Evolutionary conservation across 1,140 invertebrate genomes (phyloP), one percentile per base, ranked within the genome.

Genomic region (Bombus waltoni): DNA sequence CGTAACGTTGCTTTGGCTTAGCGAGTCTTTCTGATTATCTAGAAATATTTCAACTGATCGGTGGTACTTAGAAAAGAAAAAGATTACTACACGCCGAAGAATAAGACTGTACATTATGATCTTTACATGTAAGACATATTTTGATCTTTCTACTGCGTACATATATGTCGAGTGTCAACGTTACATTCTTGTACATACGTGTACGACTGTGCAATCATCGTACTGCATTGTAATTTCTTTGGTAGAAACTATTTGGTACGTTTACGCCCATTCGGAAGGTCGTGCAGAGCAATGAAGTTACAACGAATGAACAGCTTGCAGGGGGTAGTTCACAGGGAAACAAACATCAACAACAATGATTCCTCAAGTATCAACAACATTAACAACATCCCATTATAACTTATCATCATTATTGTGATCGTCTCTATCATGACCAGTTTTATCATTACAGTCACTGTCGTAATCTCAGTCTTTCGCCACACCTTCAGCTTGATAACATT

Each of bases 271-370:
- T 92, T 92, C 88, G 91, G 89, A 92, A 92, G 82, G 79, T 90
- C 88, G 44, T 90, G 87, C 82, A 88, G 86, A 87, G 73, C 68
- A 76, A 89, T 82, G 88, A 81, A 91, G 57, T 70, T 93, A 93
- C 83, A 86, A 92, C 90, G 87, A 93, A 89, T 90, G 88, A 91
- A 90, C 81, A 92, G 83, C 75, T 92, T 92, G 91, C 85, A 87
- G 80, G 66, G 88, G 85, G 73, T 92, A 91, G 77, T 92, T 92
- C 75, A 91, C 86, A 85, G 92, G 89, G 89, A 93, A 93, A 93
- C 93, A 93, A 93, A 93, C 92, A 93, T 93, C 88, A 93, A 93
- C 91, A 93, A 93, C 91, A 92, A 92, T 93, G 92, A 93, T 93
- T 89, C 88, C 76, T 93, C 90, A 92, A 92, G 65, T 93, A 93